phyloP scores from a whole-genome alignment of 2,113 vertebrate genomes.

The Fulica atra region DNA sequence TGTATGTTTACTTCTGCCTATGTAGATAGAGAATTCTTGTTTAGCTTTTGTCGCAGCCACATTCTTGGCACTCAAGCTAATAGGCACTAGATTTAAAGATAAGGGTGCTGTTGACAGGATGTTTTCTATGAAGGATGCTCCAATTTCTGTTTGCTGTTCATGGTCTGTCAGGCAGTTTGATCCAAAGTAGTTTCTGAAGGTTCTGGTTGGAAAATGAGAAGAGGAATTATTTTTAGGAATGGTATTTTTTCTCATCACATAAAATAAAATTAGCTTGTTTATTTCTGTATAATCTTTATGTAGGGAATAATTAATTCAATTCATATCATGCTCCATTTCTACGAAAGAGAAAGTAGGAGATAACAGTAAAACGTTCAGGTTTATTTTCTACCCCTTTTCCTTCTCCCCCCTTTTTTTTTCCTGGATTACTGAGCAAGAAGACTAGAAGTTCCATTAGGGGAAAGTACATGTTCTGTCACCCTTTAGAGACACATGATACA shows the following conservation, averaged over 20 bases:
- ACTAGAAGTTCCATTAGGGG: background rate
- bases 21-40: background rate
- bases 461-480: background rate
- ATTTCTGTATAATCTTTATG: background rate
- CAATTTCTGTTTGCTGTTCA: background rate
- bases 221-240: background rate
- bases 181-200: background rate
- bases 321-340: background rate
- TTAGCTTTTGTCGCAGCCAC: background rate
- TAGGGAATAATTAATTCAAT: background rate
- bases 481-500: background rate
- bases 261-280: background rate
- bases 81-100: background rate
- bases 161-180: background rate
- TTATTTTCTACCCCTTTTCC: background rate
- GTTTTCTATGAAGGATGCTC: background rate
- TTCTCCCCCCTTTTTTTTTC: background rate
- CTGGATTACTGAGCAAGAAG: background rate
- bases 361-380: background rate
- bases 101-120: background rate
- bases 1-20: background rate
- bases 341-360: background rate
- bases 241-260: background rate
- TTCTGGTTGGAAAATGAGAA: background rate
- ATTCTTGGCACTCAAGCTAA: background rate